Base-by-base conservation (phyloP, 2,797 vertebrate species). In the Gallirallus australis region DNA sequence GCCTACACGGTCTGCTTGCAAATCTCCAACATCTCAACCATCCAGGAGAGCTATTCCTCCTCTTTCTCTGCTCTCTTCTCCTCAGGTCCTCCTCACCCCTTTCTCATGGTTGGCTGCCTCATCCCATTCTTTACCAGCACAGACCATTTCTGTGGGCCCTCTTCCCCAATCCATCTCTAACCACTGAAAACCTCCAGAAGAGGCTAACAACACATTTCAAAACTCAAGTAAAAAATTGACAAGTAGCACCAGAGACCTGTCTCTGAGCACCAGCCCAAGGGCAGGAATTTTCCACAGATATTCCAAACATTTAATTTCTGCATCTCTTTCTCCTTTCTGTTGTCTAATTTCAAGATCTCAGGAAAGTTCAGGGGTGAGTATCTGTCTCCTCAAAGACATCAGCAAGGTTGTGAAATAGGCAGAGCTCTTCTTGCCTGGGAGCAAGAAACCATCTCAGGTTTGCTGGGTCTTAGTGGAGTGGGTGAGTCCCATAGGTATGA, bases 1-100 rank as follows among this genome's bases (percentile, higher is more conserved):
- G 6, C 10, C 28, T 82, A 18, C 5, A 15, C 0, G 1, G 6
- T 9, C 7, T 48, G 12, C 5, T 65, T 70, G 24, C 27, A 35
- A 47, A 70, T 48, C 23, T 52, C 27, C 48, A 75, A 6, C 7
- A 30, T 30, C 28, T 61, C 57, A 23, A 37, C 5, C 1, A 0
- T 15, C 40, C 35, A 47, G 23, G n/a, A 21, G 30, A 75, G 23
- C 12, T 39, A 12, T 10, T 70, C 33, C 31, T 75, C 21, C 9
- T 82, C 7, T 11, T 35, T 65, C 11, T 11, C 39, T 45, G 12
- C 16, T 64, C 18, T 59, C 14, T 5, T 63, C 20, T 64, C 50
- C 30, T 3, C 30, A 70, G 17, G 33, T n/a, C 15, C 25, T 56
- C 10, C 14, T 61, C 69, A 30, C 1, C 13, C 7, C 8, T 59